Evolutionary conservation across 2,888 invertebrate genomes (phyloP).

Genomic region (Tridacna crocea): DNA sequence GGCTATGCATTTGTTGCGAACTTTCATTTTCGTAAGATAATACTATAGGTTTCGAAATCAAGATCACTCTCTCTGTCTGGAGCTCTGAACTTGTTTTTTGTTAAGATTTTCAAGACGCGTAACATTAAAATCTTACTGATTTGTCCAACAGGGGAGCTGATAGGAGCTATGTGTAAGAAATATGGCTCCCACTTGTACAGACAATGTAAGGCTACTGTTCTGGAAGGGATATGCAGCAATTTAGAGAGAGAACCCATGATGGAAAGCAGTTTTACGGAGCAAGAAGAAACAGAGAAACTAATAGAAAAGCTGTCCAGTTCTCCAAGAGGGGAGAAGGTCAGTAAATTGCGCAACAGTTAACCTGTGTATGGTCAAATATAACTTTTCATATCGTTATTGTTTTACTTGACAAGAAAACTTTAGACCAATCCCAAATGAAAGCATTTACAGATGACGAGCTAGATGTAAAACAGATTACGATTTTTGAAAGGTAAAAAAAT

Average conservation of each 20-base stretch:
- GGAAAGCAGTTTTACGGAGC: conserved; percentile 54
- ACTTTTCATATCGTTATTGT: not conserved
- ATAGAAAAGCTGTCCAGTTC: conserved; percentile 77
- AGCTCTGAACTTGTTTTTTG: no score
- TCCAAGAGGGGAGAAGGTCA: conserved; percentile 63
- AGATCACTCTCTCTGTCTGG: no score
- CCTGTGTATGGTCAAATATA: not conserved
- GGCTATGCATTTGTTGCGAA: no score
- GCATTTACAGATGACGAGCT: no score
- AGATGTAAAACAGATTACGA: no score
- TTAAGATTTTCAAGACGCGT: no score
- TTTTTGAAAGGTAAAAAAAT: no score
- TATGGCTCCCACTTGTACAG: conserved; percentile 83
- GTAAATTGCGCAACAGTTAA: not conserved
- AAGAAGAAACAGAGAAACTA: conserved; percentile 70
- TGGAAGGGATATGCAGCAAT: conserved; percentile 84
- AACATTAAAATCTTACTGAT: no score
- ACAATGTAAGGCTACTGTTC: conserved; percentile 79
- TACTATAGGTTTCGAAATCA: no score
- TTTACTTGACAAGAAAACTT: not conserved
- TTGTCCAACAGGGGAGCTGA: conserved; percentile 82
- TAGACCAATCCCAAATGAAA: no score
- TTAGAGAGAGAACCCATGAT: conserved; percentile 82
- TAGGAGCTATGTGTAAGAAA: conserved; percentile 84
- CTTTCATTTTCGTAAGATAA: no score